These are phyloP conservation scores for Coptotermes formosanus DNA, from an alignment of 1,140 invertebrate genomes.

Conservation along the genomic window DNA sequence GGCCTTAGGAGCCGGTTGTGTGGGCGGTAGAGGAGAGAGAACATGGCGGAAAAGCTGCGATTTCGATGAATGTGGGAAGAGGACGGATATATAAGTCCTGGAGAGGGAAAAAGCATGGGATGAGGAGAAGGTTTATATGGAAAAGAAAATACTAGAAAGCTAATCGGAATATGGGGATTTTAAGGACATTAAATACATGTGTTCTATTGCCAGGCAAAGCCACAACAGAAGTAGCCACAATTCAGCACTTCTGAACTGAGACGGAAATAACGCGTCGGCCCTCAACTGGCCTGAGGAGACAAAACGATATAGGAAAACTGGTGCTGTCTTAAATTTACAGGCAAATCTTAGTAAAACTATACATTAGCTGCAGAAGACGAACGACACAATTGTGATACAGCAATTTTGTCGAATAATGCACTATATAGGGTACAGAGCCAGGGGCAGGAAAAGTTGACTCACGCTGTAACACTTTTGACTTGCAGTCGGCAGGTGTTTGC, in stretches of 20 bases:
- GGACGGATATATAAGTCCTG: not conserved
- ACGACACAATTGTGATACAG: no score
- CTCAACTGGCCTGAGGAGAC: not conserved
- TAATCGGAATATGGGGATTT: not conserved
- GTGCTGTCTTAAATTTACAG: not conserved
- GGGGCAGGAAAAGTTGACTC: no score
- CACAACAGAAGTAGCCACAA: not conserved
- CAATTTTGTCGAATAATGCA: no score
- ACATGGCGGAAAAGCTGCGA: conserved; percentile 11
- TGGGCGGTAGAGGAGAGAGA: not conserved
- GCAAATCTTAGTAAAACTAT: no score
- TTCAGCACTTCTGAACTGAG: not conserved
- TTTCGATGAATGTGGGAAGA: not conserved
- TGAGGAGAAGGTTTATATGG: not conserved
- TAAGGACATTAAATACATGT: not conserved
- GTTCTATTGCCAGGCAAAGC: not conserved
- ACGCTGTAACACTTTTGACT: no score
- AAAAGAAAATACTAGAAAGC: not conserved
- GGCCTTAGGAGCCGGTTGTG: not conserved
- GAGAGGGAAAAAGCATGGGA: not conserved
- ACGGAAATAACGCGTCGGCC: not conserved
- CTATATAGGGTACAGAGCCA: no score
- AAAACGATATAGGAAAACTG: not conserved
- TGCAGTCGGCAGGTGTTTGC: no score
- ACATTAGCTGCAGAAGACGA: no score